These are phyloP conservation scores for Andrena cerasifolii DNA, from an alignment of 1,140 invertebrate genomes.

Conservation along the genomic window DNA sequence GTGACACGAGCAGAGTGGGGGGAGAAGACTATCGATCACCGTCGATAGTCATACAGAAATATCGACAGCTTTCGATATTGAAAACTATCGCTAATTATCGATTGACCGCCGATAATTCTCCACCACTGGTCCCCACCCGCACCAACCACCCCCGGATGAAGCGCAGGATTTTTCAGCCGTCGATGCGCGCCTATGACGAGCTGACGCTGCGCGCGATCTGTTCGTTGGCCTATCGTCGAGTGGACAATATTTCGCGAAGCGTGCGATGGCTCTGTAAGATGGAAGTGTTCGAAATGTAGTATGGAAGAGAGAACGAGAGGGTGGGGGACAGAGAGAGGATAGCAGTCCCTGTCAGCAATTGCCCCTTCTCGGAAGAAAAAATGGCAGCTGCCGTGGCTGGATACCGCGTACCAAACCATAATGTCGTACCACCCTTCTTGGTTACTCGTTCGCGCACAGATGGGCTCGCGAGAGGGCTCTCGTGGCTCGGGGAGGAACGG, in stretches of 20 bases:
- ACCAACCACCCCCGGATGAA: too few relatives aligned
- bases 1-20: too few relatives aligned
- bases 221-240: background rate
- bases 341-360: slow-evolving; percentile 79
- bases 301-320: background rate
- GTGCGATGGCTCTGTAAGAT: background rate
- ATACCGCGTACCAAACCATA: slow-evolving; percentile 75
- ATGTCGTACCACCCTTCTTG: slow-evolving; percentile 66
- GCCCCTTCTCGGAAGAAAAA: slow-evolving; percentile 77
- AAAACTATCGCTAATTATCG: too few relatives aligned
- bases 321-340: slow-evolving; percentile 59
- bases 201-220: too few relatives aligned
- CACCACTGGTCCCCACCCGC: too few relatives aligned
- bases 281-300: background rate
- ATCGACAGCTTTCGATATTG: too few relatives aligned
- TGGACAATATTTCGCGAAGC: background rate
- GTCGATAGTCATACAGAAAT: too few relatives aligned
- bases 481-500: slow-evolving; percentile 20
- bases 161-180: too few relatives aligned
- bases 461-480: slow-evolving; percentile 42
- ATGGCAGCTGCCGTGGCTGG: slow-evolving; percentile 77
- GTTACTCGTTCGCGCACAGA: slow-evolving; percentile 39
- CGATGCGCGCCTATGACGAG: too few relatives aligned
- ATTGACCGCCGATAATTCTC: too few relatives aligned
- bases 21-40: too few relatives aligned